Evolutionary conservation across 1,140 invertebrate genomes (phyloP), one percentile per base, ranked within the genome.

Genomic region (Stenopsyche tienmushanensis): DNA sequence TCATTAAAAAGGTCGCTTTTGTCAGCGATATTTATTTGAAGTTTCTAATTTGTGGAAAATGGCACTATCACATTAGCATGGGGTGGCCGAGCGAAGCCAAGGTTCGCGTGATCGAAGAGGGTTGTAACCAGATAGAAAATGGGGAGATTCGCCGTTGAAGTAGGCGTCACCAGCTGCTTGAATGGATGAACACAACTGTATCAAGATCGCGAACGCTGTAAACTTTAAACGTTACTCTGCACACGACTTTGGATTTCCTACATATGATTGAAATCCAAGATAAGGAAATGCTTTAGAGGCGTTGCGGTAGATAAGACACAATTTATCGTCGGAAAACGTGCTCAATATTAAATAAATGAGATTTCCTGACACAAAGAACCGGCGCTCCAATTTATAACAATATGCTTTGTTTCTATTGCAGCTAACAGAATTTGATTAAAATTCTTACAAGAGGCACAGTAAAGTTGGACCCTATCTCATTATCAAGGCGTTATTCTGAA

Each of bases 321-420:
- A 60, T 60, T 60, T 60, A 60, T 47, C 57, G 57, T 15, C 10
- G 24, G 24, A 8, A 26, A 45, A 39, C 57, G 42, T 60, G 57
- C 34, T 60, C 57, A 47, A 60, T 60, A 60, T 60, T 41, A 60
- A 47, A 60, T 47, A 60, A 60, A 60, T 44, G 39, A 49, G 44
- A 60, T 60, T 34, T 13, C 5, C 54, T 20, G 47, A 50, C n/a
- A 29, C 21, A 15, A 21, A 54, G 39, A 54, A n/a, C n/a, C n/a
- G n/a, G n/a, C n/a, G n/a, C n/a, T n/a, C n/a, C n/a, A n/a, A n/a
- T n/a, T n/a, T n/a, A n/a, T n/a, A n/a, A n/a, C 29, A 34, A 34
- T 34, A 34, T 13, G 29, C 29, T 34, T 34, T 34, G 29, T 34
- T 34, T 34, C 29, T 5, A 34, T 13, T n/a, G n/a, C n/a, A n/a